These are phyloP conservation scores for Pleuronectes platessa DNA, from an alignment of 2,113 vertebrate genomes.

Conservation along the genomic window DNA sequence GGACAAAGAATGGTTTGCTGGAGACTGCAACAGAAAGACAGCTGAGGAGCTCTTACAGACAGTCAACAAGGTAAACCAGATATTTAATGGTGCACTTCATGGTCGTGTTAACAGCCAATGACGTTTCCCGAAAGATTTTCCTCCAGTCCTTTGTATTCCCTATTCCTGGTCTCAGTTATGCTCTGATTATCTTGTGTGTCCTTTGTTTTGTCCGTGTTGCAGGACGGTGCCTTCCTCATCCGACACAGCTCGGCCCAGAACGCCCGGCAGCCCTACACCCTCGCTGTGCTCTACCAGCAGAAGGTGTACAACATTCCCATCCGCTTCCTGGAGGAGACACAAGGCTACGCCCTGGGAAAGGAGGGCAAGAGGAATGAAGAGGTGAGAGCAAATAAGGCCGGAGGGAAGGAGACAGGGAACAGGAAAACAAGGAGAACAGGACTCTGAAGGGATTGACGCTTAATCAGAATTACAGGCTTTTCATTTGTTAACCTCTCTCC, in stretches of 20 bases:
- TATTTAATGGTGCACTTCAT: too few relatives aligned
- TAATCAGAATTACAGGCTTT: background rate
- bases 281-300: conserved; percentile 85
- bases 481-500: background rate
- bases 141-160: background rate
- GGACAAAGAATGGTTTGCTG: conserved; percentile 86
- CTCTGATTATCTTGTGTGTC: background rate
- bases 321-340: conserved; percentile 77
- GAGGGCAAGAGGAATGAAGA: conserved; percentile 86
- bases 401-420: background rate
- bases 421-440: background rate
- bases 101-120: background rate
- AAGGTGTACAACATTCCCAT: conserved; percentile 92
- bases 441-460: background rate
- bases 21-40: conserved; percentile 79
- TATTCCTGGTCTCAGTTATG: background rate
- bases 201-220: background rate
- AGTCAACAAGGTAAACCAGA: conserved; percentile 78
- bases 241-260: conserved; percentile 81
- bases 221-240: conserved; percentile 89
- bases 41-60: conserved; percentile 81
- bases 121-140: background rate
- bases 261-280: conserved; percentile 82
- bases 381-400: conserved; percentile 67
- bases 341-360: conserved; percentile 85